These are phyloP conservation scores for Xanthia icteritia DNA, from an alignment of 2,888 invertebrate species.

Conservation along the genomic window DNA sequence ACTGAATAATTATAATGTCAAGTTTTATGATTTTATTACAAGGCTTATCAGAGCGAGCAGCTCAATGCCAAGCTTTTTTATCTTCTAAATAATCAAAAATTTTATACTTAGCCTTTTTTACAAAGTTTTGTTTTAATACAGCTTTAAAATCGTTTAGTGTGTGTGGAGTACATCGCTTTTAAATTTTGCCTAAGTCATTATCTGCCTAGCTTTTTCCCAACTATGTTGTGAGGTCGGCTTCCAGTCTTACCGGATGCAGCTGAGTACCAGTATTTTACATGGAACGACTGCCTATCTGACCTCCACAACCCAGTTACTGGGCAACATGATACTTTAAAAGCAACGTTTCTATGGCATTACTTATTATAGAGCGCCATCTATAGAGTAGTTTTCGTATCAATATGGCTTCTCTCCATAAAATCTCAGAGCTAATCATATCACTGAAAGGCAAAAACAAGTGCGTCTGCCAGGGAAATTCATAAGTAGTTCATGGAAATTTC, in stretches of 20 bases:
- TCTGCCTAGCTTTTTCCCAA: not conserved
- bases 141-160: no score
- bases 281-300: not conserved
- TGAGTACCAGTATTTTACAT: not conserved
- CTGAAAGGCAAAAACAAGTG: no score
- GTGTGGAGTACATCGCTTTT: no score
- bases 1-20: no score
- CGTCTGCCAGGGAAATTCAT: not conserved
- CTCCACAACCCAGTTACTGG: no score
- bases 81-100: no score
- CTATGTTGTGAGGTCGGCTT: not conserved
- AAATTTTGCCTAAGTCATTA: no score
- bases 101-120: no score
- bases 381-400: not conserved
- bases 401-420: not conserved
- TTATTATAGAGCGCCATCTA: constrained; percentile 34
- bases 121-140: no score
- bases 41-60: no score
- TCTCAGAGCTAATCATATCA: accelerated
- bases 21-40: no score
- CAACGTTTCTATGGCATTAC: not conserved
- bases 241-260: not conserved
- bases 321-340: not conserved
- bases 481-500: constrained; percentile 10
- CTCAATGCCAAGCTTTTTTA: no score